These are phyloP conservation scores for Dendrophyllia cribrosa DNA, from an alignment of 64 coral and sea anemone species.

Conservation along the genomic window DNA sequence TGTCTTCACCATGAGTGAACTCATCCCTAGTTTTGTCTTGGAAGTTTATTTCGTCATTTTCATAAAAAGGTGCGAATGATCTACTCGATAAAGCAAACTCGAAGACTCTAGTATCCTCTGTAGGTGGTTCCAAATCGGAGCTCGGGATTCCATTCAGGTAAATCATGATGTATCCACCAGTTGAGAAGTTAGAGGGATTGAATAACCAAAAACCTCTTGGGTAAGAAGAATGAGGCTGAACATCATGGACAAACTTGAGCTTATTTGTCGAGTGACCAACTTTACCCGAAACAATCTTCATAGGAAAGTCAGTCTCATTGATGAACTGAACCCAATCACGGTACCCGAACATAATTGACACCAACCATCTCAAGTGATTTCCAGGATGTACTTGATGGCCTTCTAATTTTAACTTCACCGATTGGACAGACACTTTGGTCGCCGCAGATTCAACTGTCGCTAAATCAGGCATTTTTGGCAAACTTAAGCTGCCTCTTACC, in stretches of 20 bases:
- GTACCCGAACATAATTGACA: rapidly evolving
- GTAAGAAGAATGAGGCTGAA: neutral
- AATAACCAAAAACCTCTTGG: too few species aligned
- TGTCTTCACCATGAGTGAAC: conserved; percentile 1
- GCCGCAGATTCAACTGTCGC: conserved; percentile 11
- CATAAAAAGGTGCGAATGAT: too few species aligned
- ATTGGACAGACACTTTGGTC: neutral
- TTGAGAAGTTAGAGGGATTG: neutral
- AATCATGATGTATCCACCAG: neutral
- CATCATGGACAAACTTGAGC: neutral
- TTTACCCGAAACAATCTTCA: conserved; percentile 56
- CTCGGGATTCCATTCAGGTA: neutral
- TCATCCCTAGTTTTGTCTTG: conserved; percentile 13
- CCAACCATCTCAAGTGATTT: too few species aligned
- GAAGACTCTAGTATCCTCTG: neutral
- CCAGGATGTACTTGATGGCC: neutral
- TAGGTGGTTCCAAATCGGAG: too few species aligned
- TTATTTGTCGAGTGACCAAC: too few species aligned
- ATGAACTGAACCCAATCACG: conserved; percentile 33
- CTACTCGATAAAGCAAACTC: conserved; percentile 43
- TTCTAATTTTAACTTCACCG: neutral
- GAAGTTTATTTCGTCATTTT: conserved; percentile 38
- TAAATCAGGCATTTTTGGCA: neutral
- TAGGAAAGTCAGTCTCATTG: conserved; percentile 23
- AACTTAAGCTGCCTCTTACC: neutral